Evolutionary conservation across 2,113 vertebrate genomes (phyloP).

Genomic region (Erythrocebus patas): DNA sequence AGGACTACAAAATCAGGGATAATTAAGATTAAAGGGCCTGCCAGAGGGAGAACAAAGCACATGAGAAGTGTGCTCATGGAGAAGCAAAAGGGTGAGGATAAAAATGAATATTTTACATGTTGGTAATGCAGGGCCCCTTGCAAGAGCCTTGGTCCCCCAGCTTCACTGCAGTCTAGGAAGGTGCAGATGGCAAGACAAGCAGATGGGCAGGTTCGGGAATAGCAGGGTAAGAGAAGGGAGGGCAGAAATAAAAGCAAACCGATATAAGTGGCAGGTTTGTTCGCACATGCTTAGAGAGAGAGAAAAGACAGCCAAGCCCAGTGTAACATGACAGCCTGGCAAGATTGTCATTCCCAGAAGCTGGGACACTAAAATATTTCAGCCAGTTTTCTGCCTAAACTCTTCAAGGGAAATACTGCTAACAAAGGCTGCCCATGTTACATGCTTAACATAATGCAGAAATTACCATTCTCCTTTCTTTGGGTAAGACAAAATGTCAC

Average conservation of each 20-base stretch:
- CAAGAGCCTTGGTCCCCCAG: background rate
- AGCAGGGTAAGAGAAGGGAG: slow-evolving; percentile 41
- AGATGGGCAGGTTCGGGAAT: slow-evolving; percentile 71
- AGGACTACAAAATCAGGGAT: background rate
- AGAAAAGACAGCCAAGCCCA: slow-evolving; percentile 68
- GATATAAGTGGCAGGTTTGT: slow-evolving; percentile 69
- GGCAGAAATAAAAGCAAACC: slow-evolving; percentile 53
- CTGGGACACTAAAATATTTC: slow-evolving; percentile 75
- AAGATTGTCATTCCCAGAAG: slow-evolving; percentile 72
- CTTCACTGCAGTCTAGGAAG: background rate
- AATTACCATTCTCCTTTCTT: slow-evolving; percentile 57
- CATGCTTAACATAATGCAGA: background rate
- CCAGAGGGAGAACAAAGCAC: slow-evolving; percentile 1
- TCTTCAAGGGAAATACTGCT: slow-evolving; percentile 62
- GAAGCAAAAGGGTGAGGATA: background rate
- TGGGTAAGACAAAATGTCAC: slow-evolving; percentile 38
- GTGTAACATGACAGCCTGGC: slow-evolving; percentile 73
- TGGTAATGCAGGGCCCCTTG: background rate
- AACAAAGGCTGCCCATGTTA: slow-evolving; percentile 59
- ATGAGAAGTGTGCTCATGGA: background rate
- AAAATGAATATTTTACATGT: background rate
- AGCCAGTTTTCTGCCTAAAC: slow-evolving; percentile 64
- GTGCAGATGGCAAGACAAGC: slow-evolving; percentile 66
- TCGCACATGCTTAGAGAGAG: slow-evolving; percentile 62
- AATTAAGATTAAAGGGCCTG: background rate